These are phyloP conservation scores for Papilio protenor DNA, from an alignment of 2,888 invertebrate genomes.

Conservation along the genomic window DNA sequence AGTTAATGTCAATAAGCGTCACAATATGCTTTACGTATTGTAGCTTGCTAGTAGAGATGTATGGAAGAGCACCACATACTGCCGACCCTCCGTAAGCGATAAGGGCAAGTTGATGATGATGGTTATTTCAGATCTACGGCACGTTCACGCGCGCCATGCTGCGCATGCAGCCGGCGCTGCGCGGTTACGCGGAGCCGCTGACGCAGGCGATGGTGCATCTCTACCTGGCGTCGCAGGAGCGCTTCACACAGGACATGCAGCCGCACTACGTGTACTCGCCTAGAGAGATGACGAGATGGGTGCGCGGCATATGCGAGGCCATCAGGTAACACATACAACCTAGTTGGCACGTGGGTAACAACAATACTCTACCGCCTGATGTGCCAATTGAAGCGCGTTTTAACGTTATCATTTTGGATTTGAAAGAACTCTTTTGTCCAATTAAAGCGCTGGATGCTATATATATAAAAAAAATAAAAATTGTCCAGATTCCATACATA, in stretches of 20 bases:
- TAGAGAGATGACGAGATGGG: slow-evolving; percentile 99
- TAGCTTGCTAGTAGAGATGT: neutral
- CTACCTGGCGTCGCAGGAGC: slow-evolving; percentile 97
- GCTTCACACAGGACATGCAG: slow-evolving; percentile 99
- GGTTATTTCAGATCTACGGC: slow-evolving; percentile 92
- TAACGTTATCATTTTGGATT: neutral
- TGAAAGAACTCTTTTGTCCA: too few species aligned
- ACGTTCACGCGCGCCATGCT: slow-evolving; percentile 99
- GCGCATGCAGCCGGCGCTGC: slow-evolving; percentile 94
- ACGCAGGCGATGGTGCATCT: slow-evolving; percentile 99
- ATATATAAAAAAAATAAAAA: too few species aligned
- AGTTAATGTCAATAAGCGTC: too few species aligned
- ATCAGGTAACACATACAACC: slow-evolving; percentile 83
- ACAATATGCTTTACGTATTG: too few species aligned
- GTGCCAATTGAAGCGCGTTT: neutral
- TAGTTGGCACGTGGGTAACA: neutral
- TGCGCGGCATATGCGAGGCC: slow-evolving; percentile 99
- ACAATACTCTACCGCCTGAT: neutral
- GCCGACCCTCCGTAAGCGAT: too few species aligned
- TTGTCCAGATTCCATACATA: neutral
- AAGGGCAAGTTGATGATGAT: neutral
- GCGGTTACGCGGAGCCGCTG: slow-evolving; percentile 97
- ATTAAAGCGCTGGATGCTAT: too few species aligned
- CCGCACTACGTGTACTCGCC: slow-evolving; percentile 99
- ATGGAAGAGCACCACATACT: too few species aligned